Evolutionary conservation across 2,888 invertebrate species (phyloP).

Genomic region (Chalcosyrphus nemorum): DNA sequence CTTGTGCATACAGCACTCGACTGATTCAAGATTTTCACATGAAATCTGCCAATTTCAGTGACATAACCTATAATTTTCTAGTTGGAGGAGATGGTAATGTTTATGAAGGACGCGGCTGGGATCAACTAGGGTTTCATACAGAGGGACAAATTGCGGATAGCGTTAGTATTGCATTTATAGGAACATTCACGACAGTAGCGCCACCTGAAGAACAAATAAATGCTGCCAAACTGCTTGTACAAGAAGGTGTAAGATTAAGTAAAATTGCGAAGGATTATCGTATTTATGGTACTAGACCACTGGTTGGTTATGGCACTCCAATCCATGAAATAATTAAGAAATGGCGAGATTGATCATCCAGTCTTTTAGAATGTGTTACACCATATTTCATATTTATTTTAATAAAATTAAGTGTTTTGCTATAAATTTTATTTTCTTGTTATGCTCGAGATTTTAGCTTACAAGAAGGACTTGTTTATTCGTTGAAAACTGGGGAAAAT

Average conservation of each 20-base stretch:
- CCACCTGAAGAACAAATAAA: conserved; percentile 84
- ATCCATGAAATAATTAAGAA: conserved; percentile 85
- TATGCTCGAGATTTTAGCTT: no score
- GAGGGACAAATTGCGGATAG: conserved; percentile 86
- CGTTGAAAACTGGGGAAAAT: no score
- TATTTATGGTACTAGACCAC: conserved; percentile 87
- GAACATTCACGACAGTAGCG: conserved; percentile 84
- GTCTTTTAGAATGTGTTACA: conserved; percentile 64
- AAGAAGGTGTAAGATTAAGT: conserved; percentile 84
- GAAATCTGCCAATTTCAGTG: conserved; percentile 85
- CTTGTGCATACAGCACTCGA: conserved; percentile 83
- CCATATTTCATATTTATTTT: no score
- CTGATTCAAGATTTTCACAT: conserved; percentile 86
- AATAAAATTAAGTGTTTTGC: no score
- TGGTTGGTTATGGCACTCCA: conserved; percentile 86
- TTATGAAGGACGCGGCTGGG: conserved; percentile 90
- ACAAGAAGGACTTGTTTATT: no score
- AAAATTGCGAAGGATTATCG: conserved; percentile 86
- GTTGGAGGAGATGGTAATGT: conserved; percentile 90
- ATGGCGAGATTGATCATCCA: conserved; percentile 85
- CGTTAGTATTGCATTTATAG: conserved; percentile 88
- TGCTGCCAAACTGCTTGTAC: conserved; percentile 85
- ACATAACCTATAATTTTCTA: conserved; percentile 90
- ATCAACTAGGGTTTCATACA: conserved; percentile 87
- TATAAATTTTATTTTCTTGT: no score